Evolutionary conservation across 2,888 invertebrate species (phyloP), one percentile per base, ranked within the genome.

Genomic region (Mimachlamys varia): DNA sequence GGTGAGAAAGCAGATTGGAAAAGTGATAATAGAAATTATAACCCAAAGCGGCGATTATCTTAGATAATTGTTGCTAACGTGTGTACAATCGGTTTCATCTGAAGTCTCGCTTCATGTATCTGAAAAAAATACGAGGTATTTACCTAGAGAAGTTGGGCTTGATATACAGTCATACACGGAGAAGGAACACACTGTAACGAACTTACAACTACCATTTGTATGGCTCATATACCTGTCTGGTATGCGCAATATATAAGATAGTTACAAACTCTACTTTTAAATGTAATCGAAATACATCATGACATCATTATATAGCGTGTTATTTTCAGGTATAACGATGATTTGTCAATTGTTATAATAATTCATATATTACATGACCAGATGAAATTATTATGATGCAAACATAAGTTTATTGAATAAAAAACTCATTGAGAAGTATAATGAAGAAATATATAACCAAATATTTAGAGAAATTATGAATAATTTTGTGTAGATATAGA

Each of bases 1-100:
- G 76, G 76, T 76, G 76, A 76, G 76, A 76, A 76, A 76, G 76
- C 76, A 76, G 76, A 76, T 76, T 76, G 76, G 76, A 76, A 76
- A 76, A 33, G 76, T 76, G 76, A 76, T 76, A 76, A 76, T 13
- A 33, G 33, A 76, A 76, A 76, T 76, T 76, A 76, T 76, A 76
- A 76, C 76, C 76, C 76, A 76, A 76, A 76, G 27, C 76, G 33
- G 12, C 76, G 76, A 76, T 76, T 76, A 76, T 76, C 76, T 76
- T 7, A 76, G 76, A 76, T 76, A 76, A 76, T 76, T 76, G 76
- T 33, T 33, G 76, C 76, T 76, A 76, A 27, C 33, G 76, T 76
- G 33, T 33, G 76, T 76, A 76, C 33, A 76, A 76, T 76, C 76
- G 27, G 33, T 33, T 76, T 76, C 76, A 76, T 76, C 76, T 76